Evolutionary conservation across 2,888 invertebrate species (phyloP).

Genomic region (Osmoderma eremita): DNA sequence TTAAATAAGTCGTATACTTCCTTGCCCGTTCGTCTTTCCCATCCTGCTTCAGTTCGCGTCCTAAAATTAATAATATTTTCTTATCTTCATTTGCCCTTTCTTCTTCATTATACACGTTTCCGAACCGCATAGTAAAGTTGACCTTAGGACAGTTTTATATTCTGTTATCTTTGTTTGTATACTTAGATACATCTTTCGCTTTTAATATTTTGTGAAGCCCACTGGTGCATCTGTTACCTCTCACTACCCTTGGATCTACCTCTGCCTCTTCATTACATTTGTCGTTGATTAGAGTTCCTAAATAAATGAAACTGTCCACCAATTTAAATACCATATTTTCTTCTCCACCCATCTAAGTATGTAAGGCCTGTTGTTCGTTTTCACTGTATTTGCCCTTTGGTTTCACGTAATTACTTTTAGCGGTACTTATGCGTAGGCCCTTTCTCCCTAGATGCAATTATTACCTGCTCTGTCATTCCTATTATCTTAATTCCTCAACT

Average conservation of each 20-base stretch:
- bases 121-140: no score
- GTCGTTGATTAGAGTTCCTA: not conserved
- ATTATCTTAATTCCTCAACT: no score
- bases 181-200: slow-evolving; percentile 1
- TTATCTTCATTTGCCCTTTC: no score
- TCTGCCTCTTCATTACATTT: slow-evolving; percentile 8
- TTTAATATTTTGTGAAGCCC: no score
- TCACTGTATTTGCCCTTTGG: no score
- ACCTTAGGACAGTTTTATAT: not conserved
- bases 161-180: slow-evolving; percentile 1
- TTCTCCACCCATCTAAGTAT: slow-evolving; percentile 1
- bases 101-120: no score
- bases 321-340: not conserved
- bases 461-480: no score
- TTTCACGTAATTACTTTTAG: no score
- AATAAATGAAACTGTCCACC: not conserved
- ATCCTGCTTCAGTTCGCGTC: not conserved
- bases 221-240: not conserved
- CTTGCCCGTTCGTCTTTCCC: not conserved
- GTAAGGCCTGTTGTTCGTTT: no score
- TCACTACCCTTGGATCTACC: not conserved
- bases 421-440: no score
- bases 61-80: no score
- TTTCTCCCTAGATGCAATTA: no score
- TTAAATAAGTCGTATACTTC: slow-evolving; percentile 4